phyloP scores from a whole-genome alignment of 2,888 invertebrate genomes.

The Drosophila kanekoi region DNA sequence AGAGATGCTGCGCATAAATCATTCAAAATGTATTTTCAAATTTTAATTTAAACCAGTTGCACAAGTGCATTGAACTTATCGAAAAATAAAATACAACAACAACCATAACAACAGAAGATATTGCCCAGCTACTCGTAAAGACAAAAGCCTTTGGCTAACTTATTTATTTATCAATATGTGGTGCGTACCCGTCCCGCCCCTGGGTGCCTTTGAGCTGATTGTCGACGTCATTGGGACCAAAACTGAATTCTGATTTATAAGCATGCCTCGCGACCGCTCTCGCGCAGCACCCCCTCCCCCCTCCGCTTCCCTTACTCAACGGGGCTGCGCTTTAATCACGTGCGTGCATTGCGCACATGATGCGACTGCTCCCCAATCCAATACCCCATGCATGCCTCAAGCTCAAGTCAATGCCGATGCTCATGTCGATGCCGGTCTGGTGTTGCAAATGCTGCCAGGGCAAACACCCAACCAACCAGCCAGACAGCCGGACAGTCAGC shows the following conservation, averaged over 20 bases:
- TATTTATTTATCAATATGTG: conserved; percentile 82
- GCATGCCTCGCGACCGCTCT: conserved; percentile 48
- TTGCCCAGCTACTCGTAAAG: conserved; percentile 49
- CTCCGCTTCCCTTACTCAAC: conserved; percentile 54
- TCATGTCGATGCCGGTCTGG: conserved; percentile 68
- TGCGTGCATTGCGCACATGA: conserved; percentile 79
- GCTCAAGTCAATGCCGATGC: conserved; percentile 45
- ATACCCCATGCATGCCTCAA: conserved; percentile 60
- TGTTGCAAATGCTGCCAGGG: conserved; percentile 74
- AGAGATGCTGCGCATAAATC: conserved; percentile 64
- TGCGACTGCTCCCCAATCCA: conserved; percentile 68
- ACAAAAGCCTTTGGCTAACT: conserved; percentile 78
- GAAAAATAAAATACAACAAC: conserved; percentile 21
- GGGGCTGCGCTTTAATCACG: conserved; percentile 79
- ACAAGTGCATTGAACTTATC: conserved; percentile 72
- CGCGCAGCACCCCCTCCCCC: conserved; percentile 9
- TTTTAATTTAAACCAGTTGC: conserved; percentile 80
- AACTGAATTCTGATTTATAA: conserved; percentile 79
- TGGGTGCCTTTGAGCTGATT: conserved; percentile 59
- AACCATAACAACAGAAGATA: conserved; percentile 13
- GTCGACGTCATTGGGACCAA: conserved; percentile 68
- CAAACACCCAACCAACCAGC: conserved; percentile 69
- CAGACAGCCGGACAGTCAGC: conserved; percentile 6
- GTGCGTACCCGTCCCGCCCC: conserved; percentile 48
- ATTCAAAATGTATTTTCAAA: conserved; percentile 65